Percentiles rank a stretch among this genome's conserved stretches.
Conservation (phyloP, 2,888 invertebrate genomes). For the Odontocerum albicorne region DNA sequence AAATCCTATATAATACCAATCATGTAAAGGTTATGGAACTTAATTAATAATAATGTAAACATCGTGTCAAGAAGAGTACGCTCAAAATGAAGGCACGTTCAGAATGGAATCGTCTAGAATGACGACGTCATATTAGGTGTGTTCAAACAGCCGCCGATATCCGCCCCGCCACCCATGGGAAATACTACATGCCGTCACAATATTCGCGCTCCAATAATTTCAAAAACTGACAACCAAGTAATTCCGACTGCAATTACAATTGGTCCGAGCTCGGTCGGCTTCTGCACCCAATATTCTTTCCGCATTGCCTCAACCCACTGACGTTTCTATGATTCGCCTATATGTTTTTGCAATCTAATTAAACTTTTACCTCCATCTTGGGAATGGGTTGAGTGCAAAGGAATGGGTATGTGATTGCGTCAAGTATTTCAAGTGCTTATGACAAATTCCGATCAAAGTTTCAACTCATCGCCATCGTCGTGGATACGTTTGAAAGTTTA, state of each 20-base stretch:
- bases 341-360: constrained; percentile 31
- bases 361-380: constrained; percentile 30
- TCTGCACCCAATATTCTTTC: not conserved
- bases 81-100: too few species aligned
- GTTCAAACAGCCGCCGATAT: constrained; percentile 11
- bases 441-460: too few species aligned
- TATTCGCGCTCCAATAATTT: constrained; percentile 40
- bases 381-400: not conserved
- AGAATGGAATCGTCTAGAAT: not conserved
- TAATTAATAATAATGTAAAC: too few species aligned
- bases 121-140: not conserved
- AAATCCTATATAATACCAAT: too few species aligned
- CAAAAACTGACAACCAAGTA: constrained; percentile 34
- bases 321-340: constrained; percentile 24
- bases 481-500: too few species aligned
- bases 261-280: constrained; percentile 5
- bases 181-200: constrained; percentile 38
- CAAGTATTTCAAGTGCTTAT: too few species aligned
- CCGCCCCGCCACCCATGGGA: constrained; percentile 37
- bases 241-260: constrained; percentile 34
- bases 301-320: not conserved
- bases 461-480: too few species aligned
- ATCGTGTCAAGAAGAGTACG: too few species aligned
- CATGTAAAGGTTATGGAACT: too few species aligned
- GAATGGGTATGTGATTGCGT: not conserved